These are phyloP conservation scores for Drosophila birchii DNA, from an alignment of 2,888 invertebrate species.

Conservation along the genomic window DNA sequence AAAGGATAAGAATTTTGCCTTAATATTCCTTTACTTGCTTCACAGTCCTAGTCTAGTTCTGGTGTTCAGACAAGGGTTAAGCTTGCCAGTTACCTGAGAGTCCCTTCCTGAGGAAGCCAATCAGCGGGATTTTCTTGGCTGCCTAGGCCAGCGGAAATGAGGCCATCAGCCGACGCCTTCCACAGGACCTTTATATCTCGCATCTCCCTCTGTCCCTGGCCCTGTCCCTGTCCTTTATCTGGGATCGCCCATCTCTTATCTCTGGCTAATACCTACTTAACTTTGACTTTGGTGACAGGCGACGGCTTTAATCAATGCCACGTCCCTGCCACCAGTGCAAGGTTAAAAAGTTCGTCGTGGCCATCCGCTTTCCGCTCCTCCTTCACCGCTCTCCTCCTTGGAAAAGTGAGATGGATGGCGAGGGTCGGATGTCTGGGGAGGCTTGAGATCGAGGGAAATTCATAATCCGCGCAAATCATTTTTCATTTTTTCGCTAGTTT, in stretches of 20 bases:
- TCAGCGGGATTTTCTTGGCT: slow-evolving; percentile 54
- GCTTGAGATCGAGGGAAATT: slow-evolving; percentile 43
- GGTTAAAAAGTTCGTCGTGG: slow-evolving; percentile 58
- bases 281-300: slow-evolving; percentile 75
- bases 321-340: slow-evolving; percentile 45
- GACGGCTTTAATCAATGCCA: slow-evolving; percentile 69
- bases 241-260: slow-evolving; percentile 10
- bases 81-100: slow-evolving; percentile 10
- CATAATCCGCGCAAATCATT: slow-evolving; percentile 70
- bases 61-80: slow-evolving; percentile 24
- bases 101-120: slow-evolving; percentile 55
- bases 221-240: slow-evolving; percentile 8
- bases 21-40: too few species aligned
- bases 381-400: neutral
- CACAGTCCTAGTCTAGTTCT: neutral
- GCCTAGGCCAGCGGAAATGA: slow-evolving; percentile 60
- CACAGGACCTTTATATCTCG: slow-evolving; percentile 7
- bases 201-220: neutral
- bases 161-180: slow-evolving; percentile 18
- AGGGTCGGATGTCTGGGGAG: neutral
- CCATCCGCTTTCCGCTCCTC: neutral
- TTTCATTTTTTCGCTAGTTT: slow-evolving; percentile 65
- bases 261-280: slow-evolving; percentile 71
- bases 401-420: slow-evolving; percentile 35
- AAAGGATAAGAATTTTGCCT: neutral